Percentiles rank a stretch among this genome's conserved stretches.
Conservation (phyloP, 2,888 invertebrate species). For the Julus scandinavius region DNA sequence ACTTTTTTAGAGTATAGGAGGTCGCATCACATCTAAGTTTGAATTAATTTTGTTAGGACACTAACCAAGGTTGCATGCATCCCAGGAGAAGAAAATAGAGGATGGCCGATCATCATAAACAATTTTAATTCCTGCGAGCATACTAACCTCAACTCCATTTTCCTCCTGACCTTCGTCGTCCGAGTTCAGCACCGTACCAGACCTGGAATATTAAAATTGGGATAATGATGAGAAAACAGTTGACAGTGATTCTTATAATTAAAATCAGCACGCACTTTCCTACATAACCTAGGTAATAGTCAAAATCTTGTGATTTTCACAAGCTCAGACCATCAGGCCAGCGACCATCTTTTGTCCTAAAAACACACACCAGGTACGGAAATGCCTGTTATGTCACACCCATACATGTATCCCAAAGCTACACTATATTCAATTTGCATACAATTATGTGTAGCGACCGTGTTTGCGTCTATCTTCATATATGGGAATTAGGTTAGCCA, state of each 20-base stretch:
- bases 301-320: neutral
- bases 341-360: neutral
- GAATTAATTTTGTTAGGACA: neutral
- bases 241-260: neutral
- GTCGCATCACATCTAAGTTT: no score
- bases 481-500: slow-evolving; percentile 14
- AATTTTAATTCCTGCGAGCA: neutral
- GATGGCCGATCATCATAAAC: neutral
- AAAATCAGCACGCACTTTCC: neutral
- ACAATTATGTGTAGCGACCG: neutral
- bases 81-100: neutral
- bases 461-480: neutral
- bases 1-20: no score
- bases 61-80: neutral
- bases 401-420: neutral
- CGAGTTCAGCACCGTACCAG: slow-evolving; percentile 35
- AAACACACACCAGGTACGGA: neutral
- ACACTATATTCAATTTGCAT: neutral
- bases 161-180: slow-evolving; percentile 44
- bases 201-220: neutral
- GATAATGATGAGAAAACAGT: neutral
- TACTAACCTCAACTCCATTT: slow-evolving; percentile 9
- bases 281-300: neutral
- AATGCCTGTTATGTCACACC: neutral
- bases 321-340: neutral